phyloP scores from a whole-genome alignment of 2,888 invertebrate genomes.

The Nipponacmea schrenckii region DNA sequence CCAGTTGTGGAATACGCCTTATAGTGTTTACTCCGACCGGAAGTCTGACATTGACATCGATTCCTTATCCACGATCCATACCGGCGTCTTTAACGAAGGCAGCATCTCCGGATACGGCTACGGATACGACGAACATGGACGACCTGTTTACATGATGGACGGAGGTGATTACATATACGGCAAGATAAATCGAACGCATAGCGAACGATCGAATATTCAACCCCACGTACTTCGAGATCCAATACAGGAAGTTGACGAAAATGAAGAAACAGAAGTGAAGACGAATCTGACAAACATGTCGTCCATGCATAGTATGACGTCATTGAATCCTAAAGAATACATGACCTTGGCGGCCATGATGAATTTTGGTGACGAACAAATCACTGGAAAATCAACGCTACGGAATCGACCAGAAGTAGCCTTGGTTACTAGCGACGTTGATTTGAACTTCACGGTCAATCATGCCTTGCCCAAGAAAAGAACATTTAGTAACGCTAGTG shows the following conservation, averaged over 20 bases:
- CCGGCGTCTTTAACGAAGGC: conserved; percentile 20
- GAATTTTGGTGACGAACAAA: conserved; percentile 15
- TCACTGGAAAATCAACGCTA: conserved; percentile 18
- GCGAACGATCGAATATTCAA: conserved; percentile 7
- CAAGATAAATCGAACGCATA: conserved; percentile 1
- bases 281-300: conserved; percentile 8
- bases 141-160: background rate
- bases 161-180: conserved; percentile 16
- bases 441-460: conserved; percentile 37
- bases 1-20: conserved; percentile 18
- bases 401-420: conserved; percentile 31
- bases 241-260: conserved; percentile 5
- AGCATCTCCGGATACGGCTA: conserved; percentile 17
- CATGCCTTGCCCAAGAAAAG: conserved; percentile 21
- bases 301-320: conserved; percentile 16
- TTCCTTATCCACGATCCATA: conserved; percentile 21
- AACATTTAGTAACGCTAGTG: conserved; percentile 22
- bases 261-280: background rate
- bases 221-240: background rate
- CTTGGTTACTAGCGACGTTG: conserved; percentile 33
- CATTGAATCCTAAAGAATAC: conserved; percentile 19
- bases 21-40: conserved; percentile 18
- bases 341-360: conserved; percentile 26
- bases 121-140: conserved; percentile 8
- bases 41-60: conserved; percentile 24